Evolutionary conservation across 2,113 vertebrate genomes (phyloP).

Genomic region (Indri indri): DNA sequence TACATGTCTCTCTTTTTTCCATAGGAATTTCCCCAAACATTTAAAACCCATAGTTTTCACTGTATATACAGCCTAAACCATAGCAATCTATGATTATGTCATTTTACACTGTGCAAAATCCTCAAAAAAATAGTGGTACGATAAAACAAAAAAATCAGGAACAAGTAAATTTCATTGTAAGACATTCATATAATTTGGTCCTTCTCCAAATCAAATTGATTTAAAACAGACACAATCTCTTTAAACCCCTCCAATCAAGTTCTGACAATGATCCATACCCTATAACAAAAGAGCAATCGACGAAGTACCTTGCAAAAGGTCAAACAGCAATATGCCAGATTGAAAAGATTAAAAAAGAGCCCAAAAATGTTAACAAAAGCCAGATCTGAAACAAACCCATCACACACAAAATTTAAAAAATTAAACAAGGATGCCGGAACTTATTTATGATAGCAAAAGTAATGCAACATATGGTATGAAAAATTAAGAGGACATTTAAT

Average conservation of each 20-base stretch:
- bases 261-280: conserved; percentile 79
- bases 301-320: conserved; percentile 76
- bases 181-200: conserved; percentile 94
- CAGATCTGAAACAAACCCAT: conserved; percentile 71
- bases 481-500: conserved; percentile 81
- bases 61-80: conserved; percentile 97
- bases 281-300: conserved; percentile 69
- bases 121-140: conserved; percentile 92
- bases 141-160: conserved; percentile 81
- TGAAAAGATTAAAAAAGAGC: conserved; percentile 76
- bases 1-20: conserved; percentile 94
- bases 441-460: conserved; percentile 68
- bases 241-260: conserved; percentile 75
- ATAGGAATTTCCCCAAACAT: conserved; percentile 97
- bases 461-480: conserved; percentile 76
- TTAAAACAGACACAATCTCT: conserved; percentile 82
- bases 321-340: conserved; percentile 71
- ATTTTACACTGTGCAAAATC: conserved; percentile 99
- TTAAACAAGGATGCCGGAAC: conserved; percentile 60
- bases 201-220: conserved; percentile 89
- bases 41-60: conserved; percentile 97
- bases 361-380: conserved; percentile 59
- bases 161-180: conserved; percentile 85
- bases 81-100: conserved; percentile 97
- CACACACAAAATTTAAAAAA: conserved; percentile 41